Evolutionary conservation across 2,888 invertebrate genomes (phyloP), one percentile per base, ranked within the genome.

Genomic region (Cheilosia variabilis): DNA sequence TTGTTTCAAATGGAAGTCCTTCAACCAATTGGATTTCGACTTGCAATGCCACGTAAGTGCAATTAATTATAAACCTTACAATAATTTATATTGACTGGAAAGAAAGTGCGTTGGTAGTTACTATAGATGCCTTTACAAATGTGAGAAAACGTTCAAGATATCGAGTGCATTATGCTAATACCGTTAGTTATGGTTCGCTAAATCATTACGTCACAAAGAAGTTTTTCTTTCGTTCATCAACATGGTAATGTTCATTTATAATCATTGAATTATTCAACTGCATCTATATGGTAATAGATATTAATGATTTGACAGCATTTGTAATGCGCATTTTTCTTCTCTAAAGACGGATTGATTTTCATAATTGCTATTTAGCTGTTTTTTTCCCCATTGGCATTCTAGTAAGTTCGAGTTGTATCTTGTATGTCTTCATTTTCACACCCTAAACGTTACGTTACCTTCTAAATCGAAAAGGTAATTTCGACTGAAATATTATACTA

Each of bases 21-120:
- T 27, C 31, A 58, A 10, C 76, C 76, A 17, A 4, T 15, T 31
- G 76, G 76, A 58, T 66, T 76, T 43, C 47, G 66, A 17, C 31
- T 76, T 17, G 66, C 66, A 17, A 7, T 58, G 37, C 57, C 66
- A 50, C 76, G 76, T 76, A 66, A 76, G 73, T 62, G 13, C 3
- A 13, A 37, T 10, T 37, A 13, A 13, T 13, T 4, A 4, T 13
- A 37, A 37, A 13, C 31, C 31, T 31, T 31, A 31, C 31, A 31
- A 31, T 31, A 31, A 31, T 31, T 9, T 9, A 22, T 1, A 31
- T 31, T 31, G 6, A 31, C 2, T 31, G 6, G 9, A 9, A 9
- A 31, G 9, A 31, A 9, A 31, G 31, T 9, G 31, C 31, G 2
- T 31, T 9, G 7, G 9, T 31, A 31, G 31, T 9, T 9, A 2